Conservation (phyloP, 2,888 invertebrate species). For the Drosophila conformis region DNA sequence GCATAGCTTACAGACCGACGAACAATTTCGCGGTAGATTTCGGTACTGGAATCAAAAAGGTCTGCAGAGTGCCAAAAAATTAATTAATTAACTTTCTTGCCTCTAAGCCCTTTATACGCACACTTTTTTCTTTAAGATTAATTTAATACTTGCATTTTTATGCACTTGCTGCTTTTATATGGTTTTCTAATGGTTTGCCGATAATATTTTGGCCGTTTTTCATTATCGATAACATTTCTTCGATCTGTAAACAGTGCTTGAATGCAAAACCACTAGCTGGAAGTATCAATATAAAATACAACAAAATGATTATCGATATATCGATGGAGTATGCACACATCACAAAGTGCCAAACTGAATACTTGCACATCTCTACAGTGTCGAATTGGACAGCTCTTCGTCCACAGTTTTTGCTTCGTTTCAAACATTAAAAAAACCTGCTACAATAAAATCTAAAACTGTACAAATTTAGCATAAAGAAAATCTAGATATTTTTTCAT, state of each 20-base stretch:
- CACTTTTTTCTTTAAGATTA: neutral
- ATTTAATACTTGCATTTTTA: neutral
- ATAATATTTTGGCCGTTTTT: no score
- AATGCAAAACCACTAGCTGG: neutral
- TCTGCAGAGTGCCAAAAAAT: no score
- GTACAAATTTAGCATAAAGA: conserved; percentile 9
- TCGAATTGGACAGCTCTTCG: conserved; percentile 38
- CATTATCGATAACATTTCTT: neutral
- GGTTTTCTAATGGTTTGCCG: no score
- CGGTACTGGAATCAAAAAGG: neutral
- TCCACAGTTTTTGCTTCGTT: conserved; percentile 50
- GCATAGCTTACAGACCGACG: neutral
- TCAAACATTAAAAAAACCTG: conserved; percentile 25
- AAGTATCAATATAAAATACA: neutral
- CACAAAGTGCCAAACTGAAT: conserved; percentile 1
- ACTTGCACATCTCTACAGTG: conserved; percentile 24
- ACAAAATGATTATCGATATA: conserved; percentile 15
- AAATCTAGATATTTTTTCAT: conserved; percentile 19
- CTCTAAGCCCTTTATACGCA: neutral
- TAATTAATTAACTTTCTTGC: no score
- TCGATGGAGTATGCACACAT: neutral
- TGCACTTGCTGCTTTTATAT: no score
- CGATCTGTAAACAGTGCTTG: neutral
- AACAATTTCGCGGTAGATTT: neutral
- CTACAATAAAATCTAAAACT: conserved; percentile 15